Conservation (phyloP, 2,113 vertebrate genomes). For the Setophaga coronata region DNA sequence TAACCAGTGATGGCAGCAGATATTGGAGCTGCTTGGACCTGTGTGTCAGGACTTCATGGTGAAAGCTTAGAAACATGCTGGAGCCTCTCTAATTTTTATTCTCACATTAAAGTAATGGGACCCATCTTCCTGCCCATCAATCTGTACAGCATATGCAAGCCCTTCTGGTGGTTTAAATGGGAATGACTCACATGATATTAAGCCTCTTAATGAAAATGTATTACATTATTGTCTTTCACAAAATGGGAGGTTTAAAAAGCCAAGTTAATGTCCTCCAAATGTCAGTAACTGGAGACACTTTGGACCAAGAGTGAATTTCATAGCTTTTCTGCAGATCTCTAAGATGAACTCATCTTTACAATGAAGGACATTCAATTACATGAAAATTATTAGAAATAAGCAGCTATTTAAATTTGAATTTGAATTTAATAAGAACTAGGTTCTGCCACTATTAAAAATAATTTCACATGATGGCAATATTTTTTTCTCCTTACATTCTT, state of each 20-base stretch:
- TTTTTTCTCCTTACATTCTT: background rate
- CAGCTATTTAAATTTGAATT: background rate
- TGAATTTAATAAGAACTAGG: background rate
- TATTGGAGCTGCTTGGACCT: background rate
- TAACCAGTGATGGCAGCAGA: background rate
- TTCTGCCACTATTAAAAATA: background rate
- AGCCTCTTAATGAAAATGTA: conserved; percentile 49
- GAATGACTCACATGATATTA: conserved; percentile 52
- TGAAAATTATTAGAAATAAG: background rate
- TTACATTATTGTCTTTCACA: conserved; percentile 24
- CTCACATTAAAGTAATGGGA: conserved; percentile 36
- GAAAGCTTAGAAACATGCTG: background rate
- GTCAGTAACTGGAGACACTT: conserved; percentile 12
- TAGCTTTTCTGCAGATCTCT: background rate
- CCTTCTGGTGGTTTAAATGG: conserved; percentile 43
- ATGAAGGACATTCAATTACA: background rate
- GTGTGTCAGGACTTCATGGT: background rate
- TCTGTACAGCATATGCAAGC: conserved; percentile 37
- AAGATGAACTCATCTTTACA: background rate
- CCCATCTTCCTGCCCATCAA: conserved; percentile 37
- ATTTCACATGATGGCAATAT: background rate
- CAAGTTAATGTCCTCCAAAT: conserved; percentile 28
- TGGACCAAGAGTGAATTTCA: background rate
- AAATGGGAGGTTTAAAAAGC: conserved; percentile 53
- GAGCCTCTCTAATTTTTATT: conserved; percentile 2